Evolutionary conservation across 2,113 vertebrate genomes (phyloP).

Genomic region (Muntiacus reevesi): DNA sequence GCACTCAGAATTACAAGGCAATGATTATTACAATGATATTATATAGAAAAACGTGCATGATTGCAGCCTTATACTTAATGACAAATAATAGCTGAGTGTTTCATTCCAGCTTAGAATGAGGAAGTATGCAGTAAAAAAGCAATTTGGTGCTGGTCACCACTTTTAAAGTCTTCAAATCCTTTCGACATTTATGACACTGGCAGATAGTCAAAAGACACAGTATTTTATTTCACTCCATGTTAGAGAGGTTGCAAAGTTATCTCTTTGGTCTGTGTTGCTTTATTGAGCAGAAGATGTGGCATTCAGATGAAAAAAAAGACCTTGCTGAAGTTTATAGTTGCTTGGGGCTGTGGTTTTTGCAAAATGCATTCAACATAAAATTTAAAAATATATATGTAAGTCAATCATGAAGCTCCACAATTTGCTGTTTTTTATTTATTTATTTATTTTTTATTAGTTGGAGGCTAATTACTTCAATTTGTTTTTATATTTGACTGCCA

Average conservation of each 20-base stretch:
- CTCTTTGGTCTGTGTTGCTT: not conserved
- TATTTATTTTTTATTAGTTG: no score
- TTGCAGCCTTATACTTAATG: conserved; percentile 36
- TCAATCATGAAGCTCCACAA: not conserved
- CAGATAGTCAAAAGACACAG: conserved; percentile 13
- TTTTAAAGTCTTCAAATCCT: conserved; percentile 37
- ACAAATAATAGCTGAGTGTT: conserved; percentile 48
- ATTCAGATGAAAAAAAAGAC: not conserved
- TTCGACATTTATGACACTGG: conserved; percentile 20
- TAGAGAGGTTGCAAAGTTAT: conserved; percentile 20
- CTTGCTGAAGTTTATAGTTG: conserved; percentile 27
- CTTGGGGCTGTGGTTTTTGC: conserved; percentile 11
- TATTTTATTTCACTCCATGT: conserved; percentile 25
- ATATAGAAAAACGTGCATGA: not conserved
- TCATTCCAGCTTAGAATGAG: conserved; percentile 5
- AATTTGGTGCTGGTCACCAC: conserved; percentile 48
- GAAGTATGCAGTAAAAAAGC: conserved; percentile 11
- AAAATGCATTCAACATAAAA: conserved; percentile 19
- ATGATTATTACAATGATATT: conserved; percentile 43
- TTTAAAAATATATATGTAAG: not conserved
- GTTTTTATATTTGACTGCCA: not conserved
- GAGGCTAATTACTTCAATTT: not conserved
- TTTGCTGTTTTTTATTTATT: not conserved
- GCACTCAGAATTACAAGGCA: conserved; percentile 38
- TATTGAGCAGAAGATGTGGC: not conserved